Base-by-base conservation (phyloP, 2,888 invertebrate species). In the Griposia aprilina region DNA sequence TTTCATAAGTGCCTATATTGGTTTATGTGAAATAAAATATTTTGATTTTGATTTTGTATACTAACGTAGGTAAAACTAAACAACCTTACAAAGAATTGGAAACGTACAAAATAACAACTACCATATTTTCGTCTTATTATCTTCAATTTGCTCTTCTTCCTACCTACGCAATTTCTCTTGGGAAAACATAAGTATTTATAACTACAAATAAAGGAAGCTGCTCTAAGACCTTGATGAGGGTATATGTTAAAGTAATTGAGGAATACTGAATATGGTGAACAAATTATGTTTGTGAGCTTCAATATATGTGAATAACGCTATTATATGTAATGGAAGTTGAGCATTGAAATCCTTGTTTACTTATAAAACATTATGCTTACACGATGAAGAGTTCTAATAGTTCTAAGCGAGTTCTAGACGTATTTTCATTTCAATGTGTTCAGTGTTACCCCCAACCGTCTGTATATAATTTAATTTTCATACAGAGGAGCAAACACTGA, bases 61-160 rank as follows among this genome's bases (percentile, higher is more conserved):
- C 3, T 52, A 55, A 48, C 5, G 6, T 65, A 36, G 36, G 30
- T 36, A 68, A 77, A 84, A 72, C 71, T 73, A 83, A 63, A 62
- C 72, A n/a, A 26, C 69, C 60, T 66, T 68, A 62, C 52, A 81
- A 82, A 78, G 73, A 83, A 85, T 89, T 83, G 74, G 81, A 87
- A 87, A 88, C 83, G 79, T 81, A 87, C 86, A 86, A 87, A 89
- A 88, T 86, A 87, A 88, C 82, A 90, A 87, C 88, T 84, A 82
- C 84, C 85, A 90, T 89, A 74, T 81, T 86, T 90, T 87, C 76
- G 82, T 90, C 88, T 90, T 90, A 90, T 91, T 90, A 90, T 87
- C 87, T 90, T 88, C 89, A 90, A 91, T 92, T 91, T 90, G 83
- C 88, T 74, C 85, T 84, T 84, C 82, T 82, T 81, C 84, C 78